Base-by-base conservation (phyloP, 2,888 invertebrate species). In the Tortricodes alternella region DNA sequence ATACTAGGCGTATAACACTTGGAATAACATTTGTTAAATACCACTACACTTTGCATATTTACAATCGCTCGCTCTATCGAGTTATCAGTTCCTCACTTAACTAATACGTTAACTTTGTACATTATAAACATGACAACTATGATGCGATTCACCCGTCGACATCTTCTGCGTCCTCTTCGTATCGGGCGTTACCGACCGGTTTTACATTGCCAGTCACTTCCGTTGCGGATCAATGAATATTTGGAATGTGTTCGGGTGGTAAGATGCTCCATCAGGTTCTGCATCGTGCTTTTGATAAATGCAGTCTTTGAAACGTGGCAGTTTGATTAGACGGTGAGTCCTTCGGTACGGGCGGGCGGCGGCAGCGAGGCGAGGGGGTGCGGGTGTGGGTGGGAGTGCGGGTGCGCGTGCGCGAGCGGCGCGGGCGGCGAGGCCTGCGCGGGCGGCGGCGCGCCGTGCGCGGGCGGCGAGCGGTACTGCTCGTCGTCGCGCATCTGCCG, bases 291-390 rank as follows among this genome's bases (percentile, higher is more conserved):
- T 18, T 29, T 24, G 52, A 15, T 56, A 56, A 56, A 56, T 56
- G 56, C 56, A 16, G 21, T 44, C 66, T 56, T 64, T 59, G 60
- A 62, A 53, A 61, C 48, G 59, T 16, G 62, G 57, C 58, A 59
- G 53, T 46, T 53, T 56, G 70, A 72, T 92, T 92, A 95, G 82
- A 95, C 95, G 70, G 95, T 94, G 74, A 95, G 91, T 39, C 95
- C 95, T 77, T 95, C 95, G 57, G 95, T 94, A 72, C 94, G 91
- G 16, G 93, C 90, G 49, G 93, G 91, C n/a, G 93, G 92, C 51
- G 93, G 93, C 21, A 92, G 88, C 19, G 94, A 9, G 24, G 24
- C 24, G 27, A 27, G 27, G 66, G 93, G 86, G 65, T 93, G 92
- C 46, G 91, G 83, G 64, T 74, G 85, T 62, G 66, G 88, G 77